These are phyloP conservation scores for Nerophis ophidion DNA, from an alignment of 2,113 vertebrate species.

Conservation along the genomic window DNA sequence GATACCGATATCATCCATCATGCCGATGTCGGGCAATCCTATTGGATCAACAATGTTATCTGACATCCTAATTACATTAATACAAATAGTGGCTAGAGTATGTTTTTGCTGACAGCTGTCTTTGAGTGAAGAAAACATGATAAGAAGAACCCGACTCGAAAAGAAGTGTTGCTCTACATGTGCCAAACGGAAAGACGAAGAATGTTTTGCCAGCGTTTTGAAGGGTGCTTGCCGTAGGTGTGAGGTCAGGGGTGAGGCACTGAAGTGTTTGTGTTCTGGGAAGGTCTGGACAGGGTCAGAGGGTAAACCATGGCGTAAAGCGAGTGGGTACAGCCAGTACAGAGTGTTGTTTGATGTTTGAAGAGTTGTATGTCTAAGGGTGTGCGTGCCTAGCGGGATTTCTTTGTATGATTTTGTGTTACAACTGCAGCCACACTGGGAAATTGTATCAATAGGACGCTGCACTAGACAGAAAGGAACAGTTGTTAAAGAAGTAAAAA, in stretches of 20 bases:
- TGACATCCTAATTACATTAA: not conserved
- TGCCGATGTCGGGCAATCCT: too few relatives aligned
- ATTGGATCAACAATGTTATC: not conserved
- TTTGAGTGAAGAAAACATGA: not conserved
- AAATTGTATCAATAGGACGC: conserved; percentile 6
- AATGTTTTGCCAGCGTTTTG: conserved; percentile 30
- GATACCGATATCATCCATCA: too few relatives aligned
- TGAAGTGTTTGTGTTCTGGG: conserved; percentile 50
- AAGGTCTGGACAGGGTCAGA: conserved; percentile 50
- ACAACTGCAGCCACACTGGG: not conserved
- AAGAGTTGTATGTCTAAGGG: conserved; percentile 30
- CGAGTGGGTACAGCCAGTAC: conserved; percentile 25
- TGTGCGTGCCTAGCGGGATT: conserved; percentile 21
- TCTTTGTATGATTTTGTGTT: conserved; percentile 16
- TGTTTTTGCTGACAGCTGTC: not conserved
- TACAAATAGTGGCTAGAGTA: not conserved
- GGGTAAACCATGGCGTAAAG: conserved; percentile 36
- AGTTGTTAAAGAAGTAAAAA: not conserved
- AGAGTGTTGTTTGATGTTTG: conserved; percentile 52
- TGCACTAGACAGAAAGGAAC: not conserved
- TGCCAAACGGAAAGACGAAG: not conserved
- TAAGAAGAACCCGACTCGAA: conserved; percentile 4
- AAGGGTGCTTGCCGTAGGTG: conserved; percentile 23
- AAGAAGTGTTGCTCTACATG: conserved; percentile 10
- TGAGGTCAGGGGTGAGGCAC: conserved; percentile 46